A percentile compares a stretch with the other conserved stretches of the same genome.
Conservation (phyloP, 2,797 vertebrate species). For the Nannoperca australis region DNA sequence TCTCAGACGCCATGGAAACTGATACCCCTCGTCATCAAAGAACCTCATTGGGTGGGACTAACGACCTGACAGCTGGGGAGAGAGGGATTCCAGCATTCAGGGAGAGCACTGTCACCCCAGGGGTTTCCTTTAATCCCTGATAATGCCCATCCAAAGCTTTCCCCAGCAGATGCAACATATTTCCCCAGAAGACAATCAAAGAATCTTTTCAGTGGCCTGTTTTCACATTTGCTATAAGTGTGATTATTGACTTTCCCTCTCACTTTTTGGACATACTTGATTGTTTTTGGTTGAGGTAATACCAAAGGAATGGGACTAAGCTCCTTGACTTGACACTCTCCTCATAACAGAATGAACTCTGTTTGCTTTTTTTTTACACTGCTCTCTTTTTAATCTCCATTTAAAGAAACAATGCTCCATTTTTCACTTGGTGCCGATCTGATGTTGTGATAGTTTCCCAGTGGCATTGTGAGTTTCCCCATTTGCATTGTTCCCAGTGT, state of each 20-base stretch:
- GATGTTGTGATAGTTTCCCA: slow-evolving; percentile 84
- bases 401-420: slow-evolving; percentile 80
- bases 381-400: slow-evolving; percentile 83
- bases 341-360: slow-evolving; percentile 59
- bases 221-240: slow-evolving; percentile 36
- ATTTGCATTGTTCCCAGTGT: slow-evolving; percentile 81
- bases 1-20: slow-evolving; percentile 85
- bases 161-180: slow-evolving; percentile 81
- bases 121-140: slow-evolving; percentile 81
- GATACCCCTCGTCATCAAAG: slow-evolving; percentile 85
- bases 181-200: slow-evolving; percentile 68
- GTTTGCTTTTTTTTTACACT: slow-evolving; percentile 61
- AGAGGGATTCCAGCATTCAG: slow-evolving; percentile 75
- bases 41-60: slow-evolving; percentile 81
- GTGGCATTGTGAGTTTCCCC: slow-evolving; percentile 75
- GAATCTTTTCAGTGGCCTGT: slow-evolving; percentile 33
- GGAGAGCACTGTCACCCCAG: slow-evolving; percentile 73
- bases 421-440: slow-evolving; percentile 69
- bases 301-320: slow-evolving; percentile 11
- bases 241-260: slow-evolving; percentile 1
- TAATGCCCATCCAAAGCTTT: slow-evolving; percentile 81
- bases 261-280: neutral
- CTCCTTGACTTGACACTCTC: slow-evolving; percentile 37
- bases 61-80: slow-evolving; percentile 83
- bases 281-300: slow-evolving; percentile 23